These are phyloP conservation scores for Dufourea novaeangliae DNA, from an alignment of 1,140 invertebrate species.

Conservation along the genomic window DNA sequence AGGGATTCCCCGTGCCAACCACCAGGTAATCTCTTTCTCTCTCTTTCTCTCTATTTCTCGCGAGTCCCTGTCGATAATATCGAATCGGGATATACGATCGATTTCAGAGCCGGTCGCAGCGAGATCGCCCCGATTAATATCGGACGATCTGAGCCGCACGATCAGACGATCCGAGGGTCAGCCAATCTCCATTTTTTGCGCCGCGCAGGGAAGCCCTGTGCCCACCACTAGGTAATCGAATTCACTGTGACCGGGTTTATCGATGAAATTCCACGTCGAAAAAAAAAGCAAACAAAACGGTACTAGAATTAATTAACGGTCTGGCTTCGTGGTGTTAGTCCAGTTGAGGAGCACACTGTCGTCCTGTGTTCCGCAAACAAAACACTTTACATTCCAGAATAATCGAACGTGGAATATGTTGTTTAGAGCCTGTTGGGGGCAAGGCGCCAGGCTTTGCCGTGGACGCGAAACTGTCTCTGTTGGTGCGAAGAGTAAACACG, in stretches of 20 bases:
- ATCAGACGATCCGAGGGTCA: slow-evolving; percentile 78
- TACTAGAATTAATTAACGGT: slow-evolving; percentile 37
- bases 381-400: slow-evolving; percentile 9
- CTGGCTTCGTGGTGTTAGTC: not conserved
- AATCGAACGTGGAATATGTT: slow-evolving; percentile 57
- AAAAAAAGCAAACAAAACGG: not conserved
- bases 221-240: slow-evolving; percentile 80
- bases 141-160: slow-evolving; percentile 85
- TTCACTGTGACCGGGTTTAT: not conserved
- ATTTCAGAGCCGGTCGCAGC: slow-evolving; percentile 88
- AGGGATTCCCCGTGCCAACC: slow-evolving; percentile 85
- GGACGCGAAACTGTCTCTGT: slow-evolving; percentile 72
- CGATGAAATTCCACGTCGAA: slow-evolving; percentile 4
- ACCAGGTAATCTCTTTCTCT: slow-evolving; percentile 81
- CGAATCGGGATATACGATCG: slow-evolving; percentile 14
- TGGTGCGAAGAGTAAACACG: slow-evolving; percentile 74
- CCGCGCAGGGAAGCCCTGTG: slow-evolving; percentile 80
- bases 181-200: slow-evolving; percentile 76
- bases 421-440: slow-evolving; percentile 78
- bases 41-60: too few species aligned
- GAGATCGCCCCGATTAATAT: slow-evolving; percentile 89
- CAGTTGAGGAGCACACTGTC: slow-evolving; percentile 11
- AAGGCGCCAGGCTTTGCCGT: slow-evolving; percentile 74
- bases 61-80: not conserved
- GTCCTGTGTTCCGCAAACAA: slow-evolving; percentile 24